These are phyloP conservation scores for Sialis lutaria DNA, from an alignment of 2,888 invertebrate genomes.

Conservation along the genomic window DNA sequence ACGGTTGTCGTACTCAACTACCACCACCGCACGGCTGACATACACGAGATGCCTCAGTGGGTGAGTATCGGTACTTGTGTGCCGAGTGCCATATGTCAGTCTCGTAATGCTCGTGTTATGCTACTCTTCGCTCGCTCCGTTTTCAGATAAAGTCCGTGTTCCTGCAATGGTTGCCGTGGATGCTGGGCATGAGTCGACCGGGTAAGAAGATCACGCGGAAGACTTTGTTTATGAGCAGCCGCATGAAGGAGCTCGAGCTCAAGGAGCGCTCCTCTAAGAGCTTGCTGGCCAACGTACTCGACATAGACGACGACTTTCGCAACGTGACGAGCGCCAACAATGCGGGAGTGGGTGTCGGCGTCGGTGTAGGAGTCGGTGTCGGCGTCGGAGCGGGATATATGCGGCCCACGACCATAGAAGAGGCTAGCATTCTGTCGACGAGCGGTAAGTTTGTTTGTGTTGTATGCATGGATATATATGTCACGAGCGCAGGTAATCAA, in stretches of 20 bases:
- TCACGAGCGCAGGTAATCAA: too few species aligned
- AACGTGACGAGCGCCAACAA: constrained; percentile 47
- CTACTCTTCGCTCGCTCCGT: not conserved
- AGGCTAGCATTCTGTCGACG: constrained; percentile 14
- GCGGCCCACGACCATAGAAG: constrained; percentile 65
- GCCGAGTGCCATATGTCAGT: too few species aligned
- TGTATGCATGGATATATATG: too few species aligned
- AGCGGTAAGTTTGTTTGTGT: too few species aligned
- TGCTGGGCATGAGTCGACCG: constrained; percentile 88
- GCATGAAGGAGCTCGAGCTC: constrained; percentile 83
- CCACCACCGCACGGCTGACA: constrained; percentile 92
- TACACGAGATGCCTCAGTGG: constrained; percentile 94
- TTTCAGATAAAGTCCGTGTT: constrained; percentile 82
- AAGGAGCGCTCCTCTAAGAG: constrained; percentile 90
- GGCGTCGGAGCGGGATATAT: constrained; percentile 31
- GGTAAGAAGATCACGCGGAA: constrained; percentile 87
- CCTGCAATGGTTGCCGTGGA: constrained; percentile 95
- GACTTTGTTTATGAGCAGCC: constrained; percentile 74
- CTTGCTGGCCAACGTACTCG: constrained; percentile 83
- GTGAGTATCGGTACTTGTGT: constrained; percentile 38
- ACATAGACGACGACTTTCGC: constrained; percentile 89
- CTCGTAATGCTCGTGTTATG: too few species aligned
- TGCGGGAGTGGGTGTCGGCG: constrained; percentile 39
- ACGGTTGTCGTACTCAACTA: constrained; percentile 95
- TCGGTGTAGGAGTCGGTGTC: constrained; percentile 23